Percentiles rank a stretch among this genome's conserved stretches.
Evolutionary conservation across 2,797 vertebrate genomes (phyloP).

Genomic region (Neostethus bicornis): DNA sequence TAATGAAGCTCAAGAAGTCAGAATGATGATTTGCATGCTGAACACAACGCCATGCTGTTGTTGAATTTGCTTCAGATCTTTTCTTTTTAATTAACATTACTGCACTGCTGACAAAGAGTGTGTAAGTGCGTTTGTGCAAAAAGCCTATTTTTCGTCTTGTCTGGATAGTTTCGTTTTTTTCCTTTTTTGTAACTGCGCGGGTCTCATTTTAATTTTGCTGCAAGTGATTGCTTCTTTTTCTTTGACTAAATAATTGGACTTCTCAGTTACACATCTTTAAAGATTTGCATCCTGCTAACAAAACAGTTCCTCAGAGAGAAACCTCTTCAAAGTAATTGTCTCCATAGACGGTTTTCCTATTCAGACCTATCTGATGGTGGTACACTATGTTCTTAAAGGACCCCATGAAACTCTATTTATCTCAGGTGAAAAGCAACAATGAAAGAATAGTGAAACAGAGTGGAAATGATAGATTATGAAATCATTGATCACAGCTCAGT

Average conservation of each 20-base stretch:
- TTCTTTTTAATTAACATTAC: not conserved
- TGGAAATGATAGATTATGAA: slow-evolving; percentile 7
- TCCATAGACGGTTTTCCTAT: not conserved
- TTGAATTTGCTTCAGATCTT: not conserved
- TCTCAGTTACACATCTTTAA: not conserved
- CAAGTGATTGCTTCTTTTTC: not conserved
- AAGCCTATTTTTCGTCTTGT: not conserved
- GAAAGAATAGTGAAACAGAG: not conserved
- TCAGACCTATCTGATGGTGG: not conserved
- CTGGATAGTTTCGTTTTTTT: not conserved
- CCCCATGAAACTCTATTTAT: not conserved
- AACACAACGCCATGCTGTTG: not conserved
- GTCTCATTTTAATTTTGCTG: not conserved
- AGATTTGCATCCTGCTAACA: not conserved
- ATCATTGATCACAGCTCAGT: slow-evolving; percentile 17
- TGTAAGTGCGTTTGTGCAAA: not conserved
- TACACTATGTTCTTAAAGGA: not conserved
- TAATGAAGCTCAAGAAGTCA: not conserved
- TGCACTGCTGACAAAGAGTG: not conserved
- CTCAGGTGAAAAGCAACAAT: not conserved
- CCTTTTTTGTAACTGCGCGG: not conserved
- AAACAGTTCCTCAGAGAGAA: slow-evolving; percentile 25
- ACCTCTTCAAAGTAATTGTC: slow-evolving; percentile 28
- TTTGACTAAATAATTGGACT: not conserved
- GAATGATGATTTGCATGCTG: not conserved